Percentiles rank a stretch among this genome's conserved stretches.
Evolutionary conservation across 2,797 vertebrate species (phyloP).

Genomic region (Antennarius maculatus): DNA sequence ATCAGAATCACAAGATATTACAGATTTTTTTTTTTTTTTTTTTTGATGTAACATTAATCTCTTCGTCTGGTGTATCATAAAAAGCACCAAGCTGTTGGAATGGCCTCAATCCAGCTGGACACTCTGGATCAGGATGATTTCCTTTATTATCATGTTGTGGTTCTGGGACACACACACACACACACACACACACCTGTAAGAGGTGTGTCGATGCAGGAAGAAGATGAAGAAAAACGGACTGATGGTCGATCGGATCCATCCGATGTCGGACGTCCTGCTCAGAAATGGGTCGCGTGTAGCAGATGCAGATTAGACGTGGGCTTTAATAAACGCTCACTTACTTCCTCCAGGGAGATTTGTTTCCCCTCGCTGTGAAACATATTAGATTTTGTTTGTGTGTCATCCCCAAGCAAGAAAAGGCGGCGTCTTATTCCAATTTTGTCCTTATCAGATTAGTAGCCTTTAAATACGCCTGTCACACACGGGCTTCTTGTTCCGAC

Average conservation of each 20-base stretch:
- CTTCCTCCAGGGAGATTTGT: slow-evolving; percentile 83
- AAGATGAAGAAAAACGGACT: neutral
- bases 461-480: slow-evolving; percentile 82
- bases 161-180: too few relatives aligned
- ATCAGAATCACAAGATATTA: slow-evolving; percentile 72
- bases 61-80: slow-evolving; percentile 63
- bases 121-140: slow-evolving; percentile 59
- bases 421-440: slow-evolving; percentile 77
- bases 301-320: slow-evolving; percentile 84
- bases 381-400: slow-evolving; percentile 88
- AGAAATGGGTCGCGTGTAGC: slow-evolving; percentile 86
- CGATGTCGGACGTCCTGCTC: slow-evolving; percentile 60
- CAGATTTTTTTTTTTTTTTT: slow-evolving; percentile 59
- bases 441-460: slow-evolving; percentile 84
- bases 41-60: slow-evolving; percentile 74
- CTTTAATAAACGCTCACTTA: slow-evolving; percentile 85
- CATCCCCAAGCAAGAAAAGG: slow-evolving; percentile 72
- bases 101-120: slow-evolving; percentile 74
- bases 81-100: slow-evolving; percentile 69
- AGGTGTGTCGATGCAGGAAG: slow-evolving; percentile 14
- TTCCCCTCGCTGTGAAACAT: slow-evolving; percentile 71
- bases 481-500: slow-evolving; percentile 48
- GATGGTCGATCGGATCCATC: slow-evolving; percentile 60
- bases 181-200: neutral
- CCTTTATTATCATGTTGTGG: slow-evolving; percentile 50